phyloP scores from a whole-genome alignment of 2,888 invertebrate species.

The Drosophila flavopinicola region DNA sequence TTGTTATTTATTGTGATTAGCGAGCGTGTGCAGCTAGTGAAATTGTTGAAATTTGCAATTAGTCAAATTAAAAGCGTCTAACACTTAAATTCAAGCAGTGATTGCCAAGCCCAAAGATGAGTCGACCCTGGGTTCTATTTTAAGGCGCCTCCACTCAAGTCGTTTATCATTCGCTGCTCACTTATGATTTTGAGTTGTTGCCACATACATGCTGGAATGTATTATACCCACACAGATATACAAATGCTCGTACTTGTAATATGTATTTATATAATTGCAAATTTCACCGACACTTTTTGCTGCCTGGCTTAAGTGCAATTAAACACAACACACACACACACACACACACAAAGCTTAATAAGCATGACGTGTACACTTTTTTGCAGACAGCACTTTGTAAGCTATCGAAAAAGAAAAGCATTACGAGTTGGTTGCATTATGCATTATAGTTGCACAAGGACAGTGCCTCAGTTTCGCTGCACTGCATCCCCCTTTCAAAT shows the following conservation, averaged over 20 bases:
- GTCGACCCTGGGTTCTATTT: conserved; percentile 37
- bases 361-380: conserved; percentile 62
- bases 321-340: no score
- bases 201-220: conserved; percentile 2
- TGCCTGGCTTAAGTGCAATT: conserved; percentile 62
- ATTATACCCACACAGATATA: neutral
- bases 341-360: conserved; percentile 52
- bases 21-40: conserved; percentile 39
- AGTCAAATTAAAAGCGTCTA: conserved; percentile 51
- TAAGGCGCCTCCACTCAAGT: conserved; percentile 7
- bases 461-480: neutral
- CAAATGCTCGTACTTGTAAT: conserved; percentile 34
- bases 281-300: conserved; percentile 63
- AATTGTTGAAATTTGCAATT: conserved; percentile 73
- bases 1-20: conserved; percentile 45
- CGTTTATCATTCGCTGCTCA: conserved; percentile 2
- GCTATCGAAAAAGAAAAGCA: conserved; percentile 8
- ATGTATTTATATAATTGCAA: conserved; percentile 68
- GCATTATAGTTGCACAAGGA: conserved; percentile 15
- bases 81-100: conserved; percentile 37
- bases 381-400: conserved; percentile 27
- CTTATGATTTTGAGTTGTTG: conserved; percentile 15
- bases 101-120: conserved; percentile 25
- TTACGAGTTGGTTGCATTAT: no score
- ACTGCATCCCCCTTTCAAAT: conserved; percentile 5